Evolutionary conservation across 2,113 vertebrate genomes (phyloP), one percentile per base, ranked within the genome.

Genomic region (Tychaedon coryphoeus): DNA sequence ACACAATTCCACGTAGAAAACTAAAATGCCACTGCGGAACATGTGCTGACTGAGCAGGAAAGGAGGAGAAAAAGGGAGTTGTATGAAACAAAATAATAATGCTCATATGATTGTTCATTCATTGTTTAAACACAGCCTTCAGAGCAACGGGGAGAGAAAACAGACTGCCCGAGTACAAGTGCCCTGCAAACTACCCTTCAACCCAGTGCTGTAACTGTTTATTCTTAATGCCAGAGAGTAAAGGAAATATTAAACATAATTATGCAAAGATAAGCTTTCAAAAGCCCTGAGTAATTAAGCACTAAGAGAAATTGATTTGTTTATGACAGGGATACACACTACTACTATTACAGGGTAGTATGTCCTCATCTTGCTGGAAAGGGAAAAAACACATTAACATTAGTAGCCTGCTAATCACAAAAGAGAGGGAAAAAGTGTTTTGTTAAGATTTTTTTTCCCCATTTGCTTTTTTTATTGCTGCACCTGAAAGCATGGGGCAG

Each of bases 181-280:
- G 57, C 54, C 53, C 19, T 90, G 77, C 83, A 94, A 96, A 47
- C 93, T n/a, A 65, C 42, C 76, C 87, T 90, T 88, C 62, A 81
- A 76, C 66, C 70, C 45, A 75, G 43, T 1, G 73, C 92, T 70
- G 57, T 10, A 78, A 94, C 79, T 89, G 90, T 84, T 95, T 80
- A 90, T 51, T 84, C 72, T 75, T 76, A 70, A 72, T 56, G 85
- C 73, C 23, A 8, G 31, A 60, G 51, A 74, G 76, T 26, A 57
- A 79, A 94, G 73, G 92, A 92, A 95, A 85, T 65, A 92, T 60
- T 94, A 92, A 95, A 92, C 50, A 86, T 10, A 74, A 69, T 42
- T 78, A 79, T 47, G 53, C 61, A 86, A 80, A 72, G 57, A 70
- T 58, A 94, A 75, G 62, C 88, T 93, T 93, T 76, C 81, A 65